Conservation (phyloP, 2,113 vertebrate genomes). For the Canis aureus region DNA sequence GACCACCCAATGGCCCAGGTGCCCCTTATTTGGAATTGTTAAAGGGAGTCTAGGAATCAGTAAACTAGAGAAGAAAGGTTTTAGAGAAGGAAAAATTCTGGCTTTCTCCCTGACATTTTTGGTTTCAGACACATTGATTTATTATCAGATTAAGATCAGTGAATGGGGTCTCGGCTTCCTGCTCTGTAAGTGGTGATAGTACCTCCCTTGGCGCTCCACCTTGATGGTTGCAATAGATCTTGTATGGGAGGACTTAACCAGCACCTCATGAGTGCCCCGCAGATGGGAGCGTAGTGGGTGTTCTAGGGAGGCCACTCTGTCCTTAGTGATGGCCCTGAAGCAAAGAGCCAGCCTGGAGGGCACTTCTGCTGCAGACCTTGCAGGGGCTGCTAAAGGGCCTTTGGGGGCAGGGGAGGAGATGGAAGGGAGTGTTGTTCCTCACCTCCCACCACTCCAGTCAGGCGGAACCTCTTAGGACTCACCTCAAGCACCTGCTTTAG, state of each 20-base stretch:
- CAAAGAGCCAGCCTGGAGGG: background rate
- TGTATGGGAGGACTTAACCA: background rate
- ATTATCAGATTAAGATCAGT: background rate
- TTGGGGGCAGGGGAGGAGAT: background rate
- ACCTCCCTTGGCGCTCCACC: background rate
- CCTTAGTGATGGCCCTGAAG: background rate
- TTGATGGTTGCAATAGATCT: background rate
- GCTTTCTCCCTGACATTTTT: background rate
- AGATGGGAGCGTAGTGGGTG: background rate
- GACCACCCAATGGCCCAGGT: background rate
- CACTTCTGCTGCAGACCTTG: background rate
- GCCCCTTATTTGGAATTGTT: background rate
- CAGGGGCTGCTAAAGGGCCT: background rate
- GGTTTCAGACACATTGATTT: background rate
- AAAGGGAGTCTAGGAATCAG: background rate
- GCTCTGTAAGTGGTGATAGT: background rate
- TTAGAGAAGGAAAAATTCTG: background rate
- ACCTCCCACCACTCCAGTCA: background rate
- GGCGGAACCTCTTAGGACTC: background rate
- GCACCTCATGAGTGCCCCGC: background rate
- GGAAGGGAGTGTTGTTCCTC: background rate
- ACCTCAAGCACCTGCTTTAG: background rate
- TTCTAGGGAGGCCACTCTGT: background rate
- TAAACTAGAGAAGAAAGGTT: background rate
- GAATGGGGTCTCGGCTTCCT: background rate